These are phyloP conservation scores for Phenganax stokvisi DNA, from an alignment of 92 coral and sea anemone genomes.

Conservation along the genomic window DNA sequence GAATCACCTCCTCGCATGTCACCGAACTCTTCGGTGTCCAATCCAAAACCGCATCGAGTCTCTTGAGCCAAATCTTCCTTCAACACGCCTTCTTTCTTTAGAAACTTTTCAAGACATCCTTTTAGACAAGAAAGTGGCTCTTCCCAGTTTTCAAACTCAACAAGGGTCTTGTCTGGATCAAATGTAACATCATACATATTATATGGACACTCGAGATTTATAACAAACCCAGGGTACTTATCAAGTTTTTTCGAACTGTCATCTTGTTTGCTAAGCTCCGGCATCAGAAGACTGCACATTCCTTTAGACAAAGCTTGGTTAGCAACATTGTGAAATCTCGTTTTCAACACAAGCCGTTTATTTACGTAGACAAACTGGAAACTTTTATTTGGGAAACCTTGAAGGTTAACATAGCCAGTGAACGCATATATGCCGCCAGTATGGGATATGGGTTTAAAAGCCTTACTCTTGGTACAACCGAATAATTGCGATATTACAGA, in stretches of 20 bases:
- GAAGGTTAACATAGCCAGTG: conserved; percentile 64
- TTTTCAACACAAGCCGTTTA: conserved; percentile 73
- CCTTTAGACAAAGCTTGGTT: conserved; percentile 50
- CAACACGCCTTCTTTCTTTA: conserved; percentile 42
- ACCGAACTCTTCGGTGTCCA: conserved; percentile 25
- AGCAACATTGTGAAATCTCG: conserved; percentile 76
- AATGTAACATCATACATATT: conserved; percentile 75
- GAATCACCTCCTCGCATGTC: conserved; percentile 32
- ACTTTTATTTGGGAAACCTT: conserved; percentile 61
- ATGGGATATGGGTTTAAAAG: conserved; percentile 51
- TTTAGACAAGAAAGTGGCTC: conserved; percentile 57
- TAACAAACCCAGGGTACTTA: conserved; percentile 68
- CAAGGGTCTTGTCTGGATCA: conserved; percentile 88
- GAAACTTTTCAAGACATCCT: conserved; percentile 60
- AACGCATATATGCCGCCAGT: conserved; percentile 49
- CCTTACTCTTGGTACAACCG: conserved; percentile 74
- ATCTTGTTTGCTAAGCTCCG: conserved; percentile 2
- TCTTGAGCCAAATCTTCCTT: conserved; percentile 27
- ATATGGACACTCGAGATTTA: conserved; percentile 64
- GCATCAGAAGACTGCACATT: conserved; percentile 40
- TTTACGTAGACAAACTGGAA: conserved; percentile 83
- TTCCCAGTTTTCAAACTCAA: conserved; percentile 93
- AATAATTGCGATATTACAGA: conserved; percentile 82
- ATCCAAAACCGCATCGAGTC: background rate
- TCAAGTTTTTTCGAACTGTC: conserved; percentile 51